A percentile compares a stretch with the other conserved stretches of the same genome.
These are phyloP conservation scores for Atta texana DNA, from an alignment of 1,140 invertebrate genomes.

Conservation along the genomic window DNA sequence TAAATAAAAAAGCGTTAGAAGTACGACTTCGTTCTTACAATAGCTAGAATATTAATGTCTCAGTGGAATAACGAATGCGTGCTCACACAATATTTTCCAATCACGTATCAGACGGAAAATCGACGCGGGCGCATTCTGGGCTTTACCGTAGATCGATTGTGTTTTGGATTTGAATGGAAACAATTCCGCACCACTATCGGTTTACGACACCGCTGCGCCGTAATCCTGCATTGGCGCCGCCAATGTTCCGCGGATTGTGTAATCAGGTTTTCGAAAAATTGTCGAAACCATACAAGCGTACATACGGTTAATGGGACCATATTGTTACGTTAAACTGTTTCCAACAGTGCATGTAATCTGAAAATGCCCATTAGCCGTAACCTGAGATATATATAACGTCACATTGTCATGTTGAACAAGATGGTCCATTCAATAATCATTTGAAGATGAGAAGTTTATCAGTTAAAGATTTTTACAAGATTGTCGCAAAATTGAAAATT, in stretches of 20 bases:
- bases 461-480: not conserved
- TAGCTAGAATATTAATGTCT: not conserved
- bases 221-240: constrained; percentile 42
- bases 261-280: constrained; percentile 70
- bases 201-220: constrained; percentile 17
- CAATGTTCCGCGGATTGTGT: constrained; percentile 48
- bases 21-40: not conserved
- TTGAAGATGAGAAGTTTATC: not conserved
- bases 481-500: no score
- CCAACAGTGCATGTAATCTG: constrained; percentile 56
- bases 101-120: constrained; percentile 48
- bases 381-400: not conserved
- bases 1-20: not conserved
- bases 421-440: not conserved
- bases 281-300: not conserved
- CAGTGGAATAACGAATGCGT: constrained; percentile 12
- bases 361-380: constrained; percentile 42
- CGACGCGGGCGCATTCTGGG: constrained; percentile 18
- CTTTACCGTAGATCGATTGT: constrained; percentile 40
- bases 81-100: constrained; percentile 28
- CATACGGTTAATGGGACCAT: constrained; percentile 51
- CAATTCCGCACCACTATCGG: constrained; percentile 47
- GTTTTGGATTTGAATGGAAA: constrained; percentile 43
- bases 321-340: constrained; percentile 45
- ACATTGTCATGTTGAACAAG: not conserved